A percentile compares a stretch with the other conserved stretches of the same genome.
These are phyloP conservation scores for Caenorhabditis sinica DNA, from an alignment of 2,888 invertebrate species.

Conservation along the genomic window DNA sequence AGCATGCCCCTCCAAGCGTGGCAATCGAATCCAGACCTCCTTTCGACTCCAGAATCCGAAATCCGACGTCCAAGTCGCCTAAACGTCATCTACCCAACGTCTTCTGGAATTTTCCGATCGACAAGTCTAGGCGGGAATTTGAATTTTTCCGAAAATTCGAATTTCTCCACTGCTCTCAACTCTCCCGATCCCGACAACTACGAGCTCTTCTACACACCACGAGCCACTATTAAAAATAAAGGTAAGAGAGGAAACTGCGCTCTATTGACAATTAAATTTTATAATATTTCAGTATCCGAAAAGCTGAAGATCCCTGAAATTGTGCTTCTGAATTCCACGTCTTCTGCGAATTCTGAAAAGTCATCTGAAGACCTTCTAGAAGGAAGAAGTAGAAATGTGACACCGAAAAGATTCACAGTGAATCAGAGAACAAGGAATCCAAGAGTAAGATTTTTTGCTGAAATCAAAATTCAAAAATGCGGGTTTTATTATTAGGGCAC, in stretches of 20 bases:
- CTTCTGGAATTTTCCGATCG: constrained; percentile 2
- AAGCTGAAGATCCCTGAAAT: constrained; percentile 13
- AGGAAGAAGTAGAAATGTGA: not conserved
- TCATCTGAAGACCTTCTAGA: not conserved
- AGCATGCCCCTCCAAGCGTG: constrained; percentile 33
- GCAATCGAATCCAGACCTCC: constrained; percentile 26
- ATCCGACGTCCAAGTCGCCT: not conserved
- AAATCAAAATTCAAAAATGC: too few species aligned
- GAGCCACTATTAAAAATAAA: constrained; percentile 46
- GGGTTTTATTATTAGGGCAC: too few species aligned
- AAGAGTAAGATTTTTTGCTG: not conserved
- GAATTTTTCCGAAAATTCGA: not conserved
- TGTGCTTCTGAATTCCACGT: constrained; percentile 1
- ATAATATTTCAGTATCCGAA: not conserved
- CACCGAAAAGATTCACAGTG: not conserved
- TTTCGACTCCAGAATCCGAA: not conserved
- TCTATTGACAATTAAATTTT: not conserved
- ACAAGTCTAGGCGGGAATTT: constrained; percentile 26
- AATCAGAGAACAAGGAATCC: not conserved
- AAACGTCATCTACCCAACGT: not conserved
- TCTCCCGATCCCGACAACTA: constrained; percentile 15
- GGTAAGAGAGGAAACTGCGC: constrained; percentile 10
- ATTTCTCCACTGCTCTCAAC: not conserved
- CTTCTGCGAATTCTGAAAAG: not conserved
- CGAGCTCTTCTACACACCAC: constrained; percentile 45